Evolutionary conservation across 2,797 vertebrate genomes (phyloP), one percentile per base, ranked within the genome.

Genomic region (Gambusia yucatana): DNA sequence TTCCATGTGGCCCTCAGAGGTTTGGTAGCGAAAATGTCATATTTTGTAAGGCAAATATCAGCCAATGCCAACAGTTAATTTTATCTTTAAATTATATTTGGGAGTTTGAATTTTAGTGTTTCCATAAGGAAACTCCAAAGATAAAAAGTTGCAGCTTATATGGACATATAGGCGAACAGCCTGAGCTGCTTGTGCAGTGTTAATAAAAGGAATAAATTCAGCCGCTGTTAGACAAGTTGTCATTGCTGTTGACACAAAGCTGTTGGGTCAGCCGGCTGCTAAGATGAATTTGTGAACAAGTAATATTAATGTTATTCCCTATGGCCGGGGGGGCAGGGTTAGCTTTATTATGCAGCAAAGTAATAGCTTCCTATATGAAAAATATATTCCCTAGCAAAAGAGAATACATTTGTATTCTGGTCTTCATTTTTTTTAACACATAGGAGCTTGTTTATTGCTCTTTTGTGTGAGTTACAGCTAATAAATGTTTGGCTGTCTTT

Each of bases 201-300:
- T 91, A 92, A 92, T 90, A 89, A 69, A 87, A 87, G 91, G 83
- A 91, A 93, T 91, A 89, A 89, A 92, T 89, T 88, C 91, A 88
- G 78, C 55, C 46, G 0, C 43, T 72, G 80, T 94, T 84, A 81
- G 86, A 87, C 81, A 82, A 75, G 86, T 87, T 90, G 85, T 91
- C 88, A 88, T 85, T 88, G 86, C 79, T 77, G 48, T 83, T 87
- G 92, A 92, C 89, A 84, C 44, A 82, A 86, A 88, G 90, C 87
- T 89, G 79, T 82, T 50, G 73, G 89, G 92, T 93, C 87, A 89
- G 82, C 55, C 16, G 75, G 65, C 70, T 78, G 79, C 83, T 81
- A 89, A 11, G 0, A 78, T 82, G 78, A 87, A 91, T 79, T 75
- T 55, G 77, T 59, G 80, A 85, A 72, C 4, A 63, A 43, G 74